phyloP scores from a whole-genome alignment of 2,113 vertebrate species.

The Platichthys flesus region DNA sequence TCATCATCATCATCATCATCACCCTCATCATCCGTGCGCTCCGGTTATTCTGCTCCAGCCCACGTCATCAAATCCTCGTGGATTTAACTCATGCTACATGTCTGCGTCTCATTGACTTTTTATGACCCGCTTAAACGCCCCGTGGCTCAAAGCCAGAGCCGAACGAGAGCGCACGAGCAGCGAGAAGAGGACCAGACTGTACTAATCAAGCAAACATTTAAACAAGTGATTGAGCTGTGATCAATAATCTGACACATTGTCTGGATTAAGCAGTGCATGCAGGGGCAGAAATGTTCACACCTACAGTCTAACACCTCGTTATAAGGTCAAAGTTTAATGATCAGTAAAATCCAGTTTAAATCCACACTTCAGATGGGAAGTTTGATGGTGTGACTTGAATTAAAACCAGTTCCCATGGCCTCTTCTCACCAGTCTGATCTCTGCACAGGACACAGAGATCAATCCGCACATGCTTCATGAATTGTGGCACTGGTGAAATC shows the following conservation, averaged over 20 bases:
- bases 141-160: not conserved
- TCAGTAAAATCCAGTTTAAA: slow-evolving; percentile 12
- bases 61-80: slow-evolving; percentile 75
- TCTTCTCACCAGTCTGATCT: not conserved
- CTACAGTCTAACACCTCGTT: too few species aligned
- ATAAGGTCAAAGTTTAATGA: slow-evolving; percentile 19
- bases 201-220: not conserved
- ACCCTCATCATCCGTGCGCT: slow-evolving; percentile 47
- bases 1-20: slow-evolving; percentile 13
- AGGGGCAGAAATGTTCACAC: too few species aligned
- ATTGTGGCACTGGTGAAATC: not conserved
- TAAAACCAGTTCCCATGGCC: not conserved
- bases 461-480: too few species aligned
- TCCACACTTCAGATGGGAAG: not conserved
- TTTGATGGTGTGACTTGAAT: slow-evolving; percentile 6
- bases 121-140: slow-evolving; percentile 2
- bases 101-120: slow-evolving; percentile 28
- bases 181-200: not conserved
- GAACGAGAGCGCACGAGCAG: not conserved
- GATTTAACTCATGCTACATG: slow-evolving; percentile 32
- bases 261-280: not conserved
- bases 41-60: slow-evolving; percentile 63
- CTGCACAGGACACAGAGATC: not conserved
- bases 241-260: not conserved
- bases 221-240: not conserved